Base-by-base conservation (phyloP, 2,113 vertebrate species). In the Apaloderma vittatum region DNA sequence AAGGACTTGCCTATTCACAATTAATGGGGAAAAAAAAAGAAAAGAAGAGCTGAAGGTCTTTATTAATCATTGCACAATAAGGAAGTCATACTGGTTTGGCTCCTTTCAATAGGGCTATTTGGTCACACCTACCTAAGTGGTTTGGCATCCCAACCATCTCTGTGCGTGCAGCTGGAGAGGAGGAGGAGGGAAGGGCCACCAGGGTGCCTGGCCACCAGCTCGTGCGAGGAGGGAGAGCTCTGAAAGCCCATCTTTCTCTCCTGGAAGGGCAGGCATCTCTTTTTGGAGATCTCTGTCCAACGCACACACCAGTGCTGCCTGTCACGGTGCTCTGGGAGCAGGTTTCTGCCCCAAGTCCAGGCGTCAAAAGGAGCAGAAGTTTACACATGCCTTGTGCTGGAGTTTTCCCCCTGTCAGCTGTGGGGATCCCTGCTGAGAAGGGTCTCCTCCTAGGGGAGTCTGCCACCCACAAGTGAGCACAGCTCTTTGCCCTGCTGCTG, bases 1-100 rank as follows among this genome's bases (percentile, higher is more conserved):
- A 91, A 95, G 90, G 88, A 94, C 93, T 93, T 88, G 92, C 80
- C 91, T 92, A 88, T 94, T 93, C 93, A 93, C 92, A 96, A 95
- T 92, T 93, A 95, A 94, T 95, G 92, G n/a, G 13, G 16, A 65
- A 58, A 62, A 29, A 74, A 63, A 62, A 15, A 27, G 11, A 77
- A 90, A 82, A 93, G 79, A 95, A 73, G 73, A 88, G 59, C 76
- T 68, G 74, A 83, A 90, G 90, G 72, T 86, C 89, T 86, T 94
- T 90, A 96, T 95, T 95, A 97, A 94, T 93, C 79, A 80, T 97
- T 96, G 96, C 94, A 85, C 82, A 95, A 95, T 79, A 79, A 96
- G 94, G 95, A 97, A 94, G 90, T 92, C 90, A 46, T 81, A 93
- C 91, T 80, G 88, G 95, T 95, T 97, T 96, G 89, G 36, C 71